Percentiles rank a stretch among this genome's conserved stretches.
phyloP scores from a whole-genome alignment of 1,140 invertebrate genomes.

The Steinernema feltiae region DNA sequence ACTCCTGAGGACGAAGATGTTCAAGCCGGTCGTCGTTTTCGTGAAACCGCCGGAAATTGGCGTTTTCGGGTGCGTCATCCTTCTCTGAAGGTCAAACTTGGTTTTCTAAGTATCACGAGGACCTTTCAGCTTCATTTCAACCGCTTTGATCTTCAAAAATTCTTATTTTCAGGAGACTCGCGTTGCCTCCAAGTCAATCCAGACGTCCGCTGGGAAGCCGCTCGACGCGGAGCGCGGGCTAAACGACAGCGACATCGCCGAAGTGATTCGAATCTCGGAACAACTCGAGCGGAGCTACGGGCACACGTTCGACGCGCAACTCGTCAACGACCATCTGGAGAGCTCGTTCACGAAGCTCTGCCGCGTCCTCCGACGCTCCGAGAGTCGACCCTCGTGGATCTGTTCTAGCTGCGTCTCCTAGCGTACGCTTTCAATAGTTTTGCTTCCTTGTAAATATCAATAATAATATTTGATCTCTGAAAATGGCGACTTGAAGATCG shows the following conservation, averaged over 20 bases:
- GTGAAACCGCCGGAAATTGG: constrained; percentile 79
- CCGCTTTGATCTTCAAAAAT: background rate
- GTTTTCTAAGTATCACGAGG: too few species aligned
- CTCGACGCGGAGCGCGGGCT: background rate
- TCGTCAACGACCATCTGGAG: constrained; percentile 82
- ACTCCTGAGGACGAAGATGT: constrained; percentile 76
- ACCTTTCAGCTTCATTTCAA: background rate
- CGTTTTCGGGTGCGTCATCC: constrained; percentile 67
- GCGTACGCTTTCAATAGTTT: too few species aligned
- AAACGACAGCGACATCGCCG: constrained; percentile 78
- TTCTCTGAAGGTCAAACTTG: too few species aligned
- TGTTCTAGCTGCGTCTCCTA: too few species aligned
- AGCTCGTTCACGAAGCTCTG: constrained; percentile 79
- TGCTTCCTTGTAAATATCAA: too few species aligned
- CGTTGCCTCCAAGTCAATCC: background rate
- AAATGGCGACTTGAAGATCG: too few species aligned
- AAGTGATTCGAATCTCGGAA: constrained; percentile 77
- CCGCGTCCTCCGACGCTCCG: constrained; percentile 73
- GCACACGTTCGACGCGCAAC: constrained; percentile 85
- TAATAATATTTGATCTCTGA: too few species aligned
- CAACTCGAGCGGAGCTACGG: constrained; percentile 88
- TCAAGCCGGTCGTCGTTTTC: constrained; percentile 91
- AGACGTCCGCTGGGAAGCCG: background rate
- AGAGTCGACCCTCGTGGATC: constrained; percentile 93
- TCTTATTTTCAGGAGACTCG: constrained; percentile 36